A percentile compares a stretch with the other conserved stretches of the same genome.
Evolutionary conservation across 2,113 vertebrate species (phyloP).

Genomic region (Salminus brasiliensis): DNA sequence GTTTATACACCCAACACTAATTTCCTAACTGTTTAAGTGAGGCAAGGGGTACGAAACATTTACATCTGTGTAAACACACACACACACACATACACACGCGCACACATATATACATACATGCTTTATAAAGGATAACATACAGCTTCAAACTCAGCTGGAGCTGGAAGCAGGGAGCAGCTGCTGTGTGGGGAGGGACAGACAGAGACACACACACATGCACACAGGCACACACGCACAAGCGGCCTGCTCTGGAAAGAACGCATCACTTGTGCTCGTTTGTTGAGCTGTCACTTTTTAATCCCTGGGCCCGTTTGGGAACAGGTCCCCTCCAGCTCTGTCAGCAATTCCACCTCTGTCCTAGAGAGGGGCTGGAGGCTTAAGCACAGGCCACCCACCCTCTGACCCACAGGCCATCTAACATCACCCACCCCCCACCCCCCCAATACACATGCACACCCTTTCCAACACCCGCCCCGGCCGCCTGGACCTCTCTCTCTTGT

Average conservation of each 20-base stretch:
- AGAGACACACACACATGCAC: constrained; percentile 66
- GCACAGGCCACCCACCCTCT: constrained; percentile 79
- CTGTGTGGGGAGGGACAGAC: constrained; percentile 82
- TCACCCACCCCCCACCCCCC: not conserved
- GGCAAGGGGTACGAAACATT: not conserved
- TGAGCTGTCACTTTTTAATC: constrained; percentile 97
- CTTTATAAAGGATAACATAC: constrained; percentile 61
- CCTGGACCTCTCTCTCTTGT: constrained; percentile 48
- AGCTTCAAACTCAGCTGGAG: constrained; percentile 70
- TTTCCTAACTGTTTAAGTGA: constrained; percentile 2
- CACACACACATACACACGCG: constrained; percentile 59
- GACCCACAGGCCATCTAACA: constrained; percentile 76
- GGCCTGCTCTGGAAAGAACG: constrained; percentile 94
- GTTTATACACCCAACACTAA: constrained; percentile 25
- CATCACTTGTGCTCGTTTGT: constrained; percentile 93
- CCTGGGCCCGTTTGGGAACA: constrained; percentile 87
- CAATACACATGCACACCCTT: constrained; percentile 16
- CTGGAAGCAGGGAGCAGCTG: constrained; percentile 72
- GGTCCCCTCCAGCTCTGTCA: constrained; percentile 89
- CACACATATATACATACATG: constrained; percentile 49
- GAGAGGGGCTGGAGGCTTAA: constrained; percentile 66
- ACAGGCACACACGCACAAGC: constrained; percentile 70
- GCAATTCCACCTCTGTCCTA: constrained; percentile 92
- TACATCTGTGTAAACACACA: constrained; percentile 26
- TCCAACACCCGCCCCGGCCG: constrained; percentile 64